Base-by-base conservation (phyloP, 1,140 invertebrate species). In the Drosophila nasuta region DNA sequence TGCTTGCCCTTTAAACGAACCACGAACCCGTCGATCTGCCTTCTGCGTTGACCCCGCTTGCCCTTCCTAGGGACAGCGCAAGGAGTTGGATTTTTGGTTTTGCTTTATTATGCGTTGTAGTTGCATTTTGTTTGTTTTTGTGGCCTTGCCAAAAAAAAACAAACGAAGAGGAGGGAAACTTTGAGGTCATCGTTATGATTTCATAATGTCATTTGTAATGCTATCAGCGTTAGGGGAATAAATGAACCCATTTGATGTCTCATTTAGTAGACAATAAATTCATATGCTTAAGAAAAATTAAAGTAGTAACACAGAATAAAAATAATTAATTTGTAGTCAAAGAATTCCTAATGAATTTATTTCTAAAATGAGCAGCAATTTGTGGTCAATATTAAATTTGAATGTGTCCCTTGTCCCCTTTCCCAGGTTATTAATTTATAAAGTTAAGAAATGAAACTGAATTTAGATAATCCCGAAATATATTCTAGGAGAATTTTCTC, bases 81-180 rank as follows among this genome's bases (percentile, higher is more conserved):
- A 25, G 20, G 43, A 38, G 45, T 65, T 54, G 11, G 25, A 35
- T n/a, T 45, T 52, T 68, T 67, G 11, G 30, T 51, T 88, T 87
- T 89, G 80, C 74, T 71, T 81, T 88, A 78, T 87, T 80, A 77
- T 87, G 75, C 63, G 72, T 68, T 82, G 62, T 64, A 77, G 79
- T 69, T 68, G 70, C 65, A 60, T 71, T 57, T 75, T 81, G 72
- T 82, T 68, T 76, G 76, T 82, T 83, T 82, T 83, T 59, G 49
- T 69, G 68, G 73, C 68, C 73, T 80, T 70, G 73, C 81, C 72
- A 69, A 78, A 81, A 80, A 48, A 30, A 3, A 38, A 13, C 13
- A 38, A 10, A 1, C 35, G 1, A 72, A 17, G 17, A 48, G 17
- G 46, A 30, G 46, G 15, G 4, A 28, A 52, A 17, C 49, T 35